These are phyloP conservation scores for Smutsia temminckii DNA, from an alignment of 2,797 vertebrate genomes.

Conservation along the genomic window DNA sequence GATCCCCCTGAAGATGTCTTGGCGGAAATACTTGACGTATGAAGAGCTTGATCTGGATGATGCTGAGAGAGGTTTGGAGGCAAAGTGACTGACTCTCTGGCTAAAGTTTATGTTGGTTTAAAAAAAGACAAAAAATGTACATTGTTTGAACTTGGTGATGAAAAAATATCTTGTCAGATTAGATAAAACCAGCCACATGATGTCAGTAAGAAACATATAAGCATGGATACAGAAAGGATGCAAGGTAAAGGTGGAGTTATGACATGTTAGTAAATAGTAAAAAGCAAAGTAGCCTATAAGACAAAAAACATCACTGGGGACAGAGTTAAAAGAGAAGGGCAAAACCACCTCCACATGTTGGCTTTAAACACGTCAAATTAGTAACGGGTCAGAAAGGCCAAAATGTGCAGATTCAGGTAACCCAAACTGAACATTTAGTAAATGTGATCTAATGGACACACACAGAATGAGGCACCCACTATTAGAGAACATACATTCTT, in stretches of 20 bases:
- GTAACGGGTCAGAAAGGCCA: background rate
- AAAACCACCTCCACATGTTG: background rate
- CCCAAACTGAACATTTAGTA: background rate
- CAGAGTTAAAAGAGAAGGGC: background rate
- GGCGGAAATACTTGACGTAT: background rate
- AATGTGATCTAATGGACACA: background rate
- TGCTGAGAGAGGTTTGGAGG: background rate
- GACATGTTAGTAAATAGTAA: background rate
- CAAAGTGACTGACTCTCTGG: background rate
- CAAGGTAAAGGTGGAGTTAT: background rate
- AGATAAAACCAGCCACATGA: background rate
- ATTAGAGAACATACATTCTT: background rate
- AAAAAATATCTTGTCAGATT: background rate
- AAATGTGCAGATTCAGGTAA: background rate
- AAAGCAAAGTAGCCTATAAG: background rate
- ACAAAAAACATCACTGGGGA: background rate
- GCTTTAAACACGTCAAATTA: background rate
- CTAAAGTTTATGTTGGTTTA: background rate
- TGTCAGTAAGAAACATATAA: background rate
- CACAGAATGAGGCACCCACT: background rate
- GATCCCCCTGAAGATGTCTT: background rate
- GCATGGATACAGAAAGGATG: background rate
- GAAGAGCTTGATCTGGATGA: background rate
- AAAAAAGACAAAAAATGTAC: background rate
- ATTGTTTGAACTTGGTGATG: background rate